Percentiles rank a stretch among this genome's conserved stretches.
phyloP scores from a whole-genome alignment of 2,888 invertebrate genomes.

The Melinaea marsaeus region DNA sequence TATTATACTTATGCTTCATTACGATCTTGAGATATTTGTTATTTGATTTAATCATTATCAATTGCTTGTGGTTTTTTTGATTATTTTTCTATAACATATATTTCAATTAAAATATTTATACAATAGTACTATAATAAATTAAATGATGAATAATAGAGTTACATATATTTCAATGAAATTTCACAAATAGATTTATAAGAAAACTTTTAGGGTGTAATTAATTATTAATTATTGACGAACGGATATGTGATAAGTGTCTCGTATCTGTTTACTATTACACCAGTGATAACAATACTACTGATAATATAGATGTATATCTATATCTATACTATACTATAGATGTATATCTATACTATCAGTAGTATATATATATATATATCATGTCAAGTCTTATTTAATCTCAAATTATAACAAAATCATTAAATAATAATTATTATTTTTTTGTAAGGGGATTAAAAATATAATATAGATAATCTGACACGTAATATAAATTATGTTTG shows the following conservation, averaged over 20 bases:
- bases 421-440: too few species aligned
- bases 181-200: background rate
- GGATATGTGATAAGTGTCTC: background rate
- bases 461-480: constrained; percentile 24
- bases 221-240: background rate
- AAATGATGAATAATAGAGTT: background rate
- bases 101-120: background rate
- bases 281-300: too few species aligned
- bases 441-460: background rate
- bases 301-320: too few species aligned
- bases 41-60: constrained; percentile 46
- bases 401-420: too few species aligned
- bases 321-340: too few species aligned
- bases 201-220: background rate
- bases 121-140: constrained; percentile 1
- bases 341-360: too few species aligned
- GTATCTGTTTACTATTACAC: background rate
- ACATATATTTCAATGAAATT: background rate
- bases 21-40: constrained; percentile 60
- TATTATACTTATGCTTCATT: constrained; percentile 75
- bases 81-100: background rate
- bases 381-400: background rate
- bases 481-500: constrained; percentile 29
- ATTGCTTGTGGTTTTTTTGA: background rate
- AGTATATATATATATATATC: too few species aligned